Percentiles rank a stretch among this genome's conserved stretches.
These are phyloP conservation scores for Falcunculus frontatus DNA, from an alignment of 2,113 vertebrate genomes.

Conservation along the genomic window DNA sequence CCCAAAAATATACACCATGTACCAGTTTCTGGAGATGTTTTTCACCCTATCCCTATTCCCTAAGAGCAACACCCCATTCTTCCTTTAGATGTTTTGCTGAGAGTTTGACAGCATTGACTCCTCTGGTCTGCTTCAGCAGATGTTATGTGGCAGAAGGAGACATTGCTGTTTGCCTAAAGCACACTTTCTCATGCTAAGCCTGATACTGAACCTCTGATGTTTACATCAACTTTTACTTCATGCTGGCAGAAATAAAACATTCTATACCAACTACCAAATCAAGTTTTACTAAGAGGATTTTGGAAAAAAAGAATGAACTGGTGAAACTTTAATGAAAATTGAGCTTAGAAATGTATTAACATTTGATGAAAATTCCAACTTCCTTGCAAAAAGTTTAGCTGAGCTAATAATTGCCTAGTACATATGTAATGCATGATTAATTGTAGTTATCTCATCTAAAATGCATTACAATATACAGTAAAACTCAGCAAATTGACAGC, in stretches of 20 bases:
- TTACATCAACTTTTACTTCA: background rate
- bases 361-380: background rate
- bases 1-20: background rate
- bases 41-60: rapidly evolving
- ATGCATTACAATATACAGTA: background rate
- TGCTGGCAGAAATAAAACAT: background rate
- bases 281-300: background rate
- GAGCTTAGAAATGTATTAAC: background rate
- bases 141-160: background rate
- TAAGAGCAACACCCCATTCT: background rate
- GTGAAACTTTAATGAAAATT: background rate
- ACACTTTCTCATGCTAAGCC: background rate
- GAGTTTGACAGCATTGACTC: background rate
- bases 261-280: background rate
- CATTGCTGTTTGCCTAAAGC: background rate
- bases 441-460: background rate
- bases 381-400: background rate
- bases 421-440: background rate
- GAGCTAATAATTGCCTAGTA: background rate
- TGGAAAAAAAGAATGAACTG: rapidly evolving
- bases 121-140: background rate
- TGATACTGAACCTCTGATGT: background rate
- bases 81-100: background rate
- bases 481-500: background rate
- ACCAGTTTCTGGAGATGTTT: background rate